A percentile compares a stretch with the other conserved stretches of the same genome.
Evolutionary conservation across 1,140 invertebrate species (phyloP).

Genomic region (Pseudomyrmex dendroicus): DNA sequence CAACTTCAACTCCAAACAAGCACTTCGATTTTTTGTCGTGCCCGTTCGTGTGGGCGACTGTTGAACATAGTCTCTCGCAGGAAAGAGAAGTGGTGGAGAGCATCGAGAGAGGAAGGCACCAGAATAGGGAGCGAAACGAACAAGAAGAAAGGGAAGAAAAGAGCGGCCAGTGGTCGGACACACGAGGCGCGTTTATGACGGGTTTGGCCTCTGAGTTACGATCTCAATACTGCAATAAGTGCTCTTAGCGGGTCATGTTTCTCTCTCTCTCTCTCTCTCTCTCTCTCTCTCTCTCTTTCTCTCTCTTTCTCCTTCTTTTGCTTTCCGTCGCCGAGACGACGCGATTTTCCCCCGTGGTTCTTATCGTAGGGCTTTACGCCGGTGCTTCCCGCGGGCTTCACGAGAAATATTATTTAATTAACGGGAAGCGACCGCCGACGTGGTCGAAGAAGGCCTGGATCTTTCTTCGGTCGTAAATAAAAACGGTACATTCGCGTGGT

Average conservation of each 20-base stretch:
- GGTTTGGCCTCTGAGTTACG: constrained; percentile 80
- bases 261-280: constrained; percentile 22
- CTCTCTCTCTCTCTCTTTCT: constrained; percentile 45
- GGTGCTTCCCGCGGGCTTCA: constrained; percentile 71
- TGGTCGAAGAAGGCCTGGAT: constrained; percentile 66
- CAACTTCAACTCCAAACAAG: constrained; percentile 32
- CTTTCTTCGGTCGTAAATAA: constrained; percentile 79
- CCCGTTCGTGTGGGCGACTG: constrained; percentile 36
- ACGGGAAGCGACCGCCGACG: constrained; percentile 73
- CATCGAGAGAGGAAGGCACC: constrained; percentile 44
- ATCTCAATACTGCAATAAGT: constrained; percentile 84
- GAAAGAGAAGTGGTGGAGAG: constrained; percentile 1
- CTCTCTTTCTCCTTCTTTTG: background rate
- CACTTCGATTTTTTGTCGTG: constrained; percentile 44
- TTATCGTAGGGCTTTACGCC: constrained; percentile 76
- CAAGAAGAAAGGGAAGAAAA: constrained; percentile 42
- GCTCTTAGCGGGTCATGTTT: constrained; percentile 80
- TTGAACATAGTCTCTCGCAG: constrained; percentile 29
- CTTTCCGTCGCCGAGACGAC: constrained; percentile 41
- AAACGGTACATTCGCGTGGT: constrained; percentile 72
- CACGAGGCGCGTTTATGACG: constrained; percentile 70
- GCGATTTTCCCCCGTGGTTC: constrained; percentile 59
- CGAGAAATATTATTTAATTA: constrained; percentile 85
- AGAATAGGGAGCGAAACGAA: background rate
- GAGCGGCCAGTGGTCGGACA: constrained; percentile 59